Evolutionary conservation across 2,113 vertebrate species (phyloP).

Genomic region (Malurus elegans): DNA sequence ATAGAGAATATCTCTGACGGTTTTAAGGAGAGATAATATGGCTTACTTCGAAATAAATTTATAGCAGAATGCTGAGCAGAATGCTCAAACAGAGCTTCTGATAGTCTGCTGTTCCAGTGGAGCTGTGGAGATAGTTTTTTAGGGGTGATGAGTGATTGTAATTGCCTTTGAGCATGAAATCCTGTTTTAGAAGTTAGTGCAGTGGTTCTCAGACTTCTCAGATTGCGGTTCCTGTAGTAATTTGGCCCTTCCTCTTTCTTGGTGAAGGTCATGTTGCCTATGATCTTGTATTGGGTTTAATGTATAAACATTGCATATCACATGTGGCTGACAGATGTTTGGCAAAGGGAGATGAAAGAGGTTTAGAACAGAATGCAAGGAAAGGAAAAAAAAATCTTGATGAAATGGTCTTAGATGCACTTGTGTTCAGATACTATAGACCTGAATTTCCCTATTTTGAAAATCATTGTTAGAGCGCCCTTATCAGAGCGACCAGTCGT

Average conservation of each 20-base stretch:
- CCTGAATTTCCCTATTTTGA: background rate
- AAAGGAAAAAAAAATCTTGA: background rate
- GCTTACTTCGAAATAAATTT: background rate
- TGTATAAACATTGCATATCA: background rate
- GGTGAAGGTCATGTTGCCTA: background rate
- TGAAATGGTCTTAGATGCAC: background rate
- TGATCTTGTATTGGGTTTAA: background rate
- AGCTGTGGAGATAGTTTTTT: background rate
- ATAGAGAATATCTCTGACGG: background rate
- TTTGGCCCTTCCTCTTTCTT: background rate
- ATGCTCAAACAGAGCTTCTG: background rate
- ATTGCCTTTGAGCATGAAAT: background rate
- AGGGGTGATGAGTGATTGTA: background rate
- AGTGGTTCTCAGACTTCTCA: background rate
- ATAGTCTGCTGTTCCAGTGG: background rate
- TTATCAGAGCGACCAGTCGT: background rate
- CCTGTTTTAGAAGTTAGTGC: background rate
- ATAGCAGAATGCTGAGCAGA: background rate
- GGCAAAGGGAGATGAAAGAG: background rate
- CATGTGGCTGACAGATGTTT: background rate
- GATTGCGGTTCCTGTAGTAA: background rate
- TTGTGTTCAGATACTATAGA: background rate
- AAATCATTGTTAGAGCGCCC: background rate
- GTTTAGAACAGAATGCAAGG: background rate
- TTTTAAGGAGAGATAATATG: background rate